Evolutionary conservation across 1,140 invertebrate genomes (phyloP).

Genomic region (Solenopsis invicta): DNA sequence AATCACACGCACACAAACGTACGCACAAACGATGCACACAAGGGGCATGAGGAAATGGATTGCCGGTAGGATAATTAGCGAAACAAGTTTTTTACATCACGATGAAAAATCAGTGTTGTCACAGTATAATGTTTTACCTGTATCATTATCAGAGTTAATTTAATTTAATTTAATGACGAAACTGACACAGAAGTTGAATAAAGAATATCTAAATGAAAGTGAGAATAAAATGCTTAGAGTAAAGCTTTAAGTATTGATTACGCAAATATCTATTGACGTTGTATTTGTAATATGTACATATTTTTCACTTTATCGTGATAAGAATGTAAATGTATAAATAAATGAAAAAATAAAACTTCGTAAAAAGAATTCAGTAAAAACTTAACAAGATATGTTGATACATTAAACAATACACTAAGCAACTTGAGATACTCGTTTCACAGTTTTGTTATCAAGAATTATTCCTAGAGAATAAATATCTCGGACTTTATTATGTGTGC

Average conservation of each 20-base stretch:
- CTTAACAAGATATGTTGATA: not conserved
- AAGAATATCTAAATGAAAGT: not conserved
- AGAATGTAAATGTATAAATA: not conserved
- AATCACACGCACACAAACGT: not conserved
- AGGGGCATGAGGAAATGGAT: slow-evolving; percentile 20
- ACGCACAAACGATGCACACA: not conserved
- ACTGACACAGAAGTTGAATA: not conserved
- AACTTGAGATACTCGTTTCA: not conserved
- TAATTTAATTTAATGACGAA: not conserved
- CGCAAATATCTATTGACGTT: not conserved
- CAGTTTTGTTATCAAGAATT: not conserved
- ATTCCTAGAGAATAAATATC: slow-evolving; percentile 14
- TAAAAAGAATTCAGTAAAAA: not conserved
- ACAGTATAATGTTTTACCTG: not conserved
- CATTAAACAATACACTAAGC: not conserved
- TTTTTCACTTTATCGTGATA: not conserved
- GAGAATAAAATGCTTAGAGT: not conserved
- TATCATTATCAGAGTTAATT: not conserved
- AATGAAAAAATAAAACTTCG: not conserved
- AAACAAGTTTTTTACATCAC: slow-evolving; percentile 47
- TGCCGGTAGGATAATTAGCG: not conserved
- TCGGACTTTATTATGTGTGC: not conserved
- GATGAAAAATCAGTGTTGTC: slow-evolving; percentile 2
- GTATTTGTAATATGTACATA: not conserved
- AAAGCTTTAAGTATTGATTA: not conserved